These are phyloP conservation scores for Pristis pectinata DNA, from an alignment of 2,797 vertebrate species.

Conservation along the genomic window DNA sequence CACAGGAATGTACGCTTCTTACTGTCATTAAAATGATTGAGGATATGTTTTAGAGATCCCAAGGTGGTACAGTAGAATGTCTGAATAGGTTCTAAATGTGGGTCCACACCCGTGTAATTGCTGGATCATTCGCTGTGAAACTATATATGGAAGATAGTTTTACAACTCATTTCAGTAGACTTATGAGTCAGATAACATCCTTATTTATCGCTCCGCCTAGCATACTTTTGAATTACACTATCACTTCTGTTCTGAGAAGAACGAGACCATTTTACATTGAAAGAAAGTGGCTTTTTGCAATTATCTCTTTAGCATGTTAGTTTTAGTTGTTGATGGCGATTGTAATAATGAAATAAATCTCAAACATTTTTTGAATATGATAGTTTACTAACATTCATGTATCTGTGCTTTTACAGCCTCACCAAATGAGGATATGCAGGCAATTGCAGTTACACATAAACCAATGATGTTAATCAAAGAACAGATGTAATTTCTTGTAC, in stretches of 20 bases:
- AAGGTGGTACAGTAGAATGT: neutral
- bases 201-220: neutral
- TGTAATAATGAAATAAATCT: neutral
- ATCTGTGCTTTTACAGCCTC: neutral
- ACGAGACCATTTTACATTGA: neutral
- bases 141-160: neutral
- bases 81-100: neutral
- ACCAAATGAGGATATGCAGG: neutral
- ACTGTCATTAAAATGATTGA: neutral
- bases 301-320: neutral
- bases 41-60: neutral
- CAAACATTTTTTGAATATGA: neutral
- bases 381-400: neutral
- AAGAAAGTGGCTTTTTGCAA: neutral
- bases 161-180: neutral
- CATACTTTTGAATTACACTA: neutral
- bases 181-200: neutral
- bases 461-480: neutral
- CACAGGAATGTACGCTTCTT: neutral
- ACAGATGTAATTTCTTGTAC: neutral
- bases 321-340: neutral
- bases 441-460: neutral
- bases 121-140: neutral
- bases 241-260: neutral
- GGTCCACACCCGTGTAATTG: neutral